Conservation (phyloP, 2,888 invertebrate genomes). For the Sericinus montela region DNA sequence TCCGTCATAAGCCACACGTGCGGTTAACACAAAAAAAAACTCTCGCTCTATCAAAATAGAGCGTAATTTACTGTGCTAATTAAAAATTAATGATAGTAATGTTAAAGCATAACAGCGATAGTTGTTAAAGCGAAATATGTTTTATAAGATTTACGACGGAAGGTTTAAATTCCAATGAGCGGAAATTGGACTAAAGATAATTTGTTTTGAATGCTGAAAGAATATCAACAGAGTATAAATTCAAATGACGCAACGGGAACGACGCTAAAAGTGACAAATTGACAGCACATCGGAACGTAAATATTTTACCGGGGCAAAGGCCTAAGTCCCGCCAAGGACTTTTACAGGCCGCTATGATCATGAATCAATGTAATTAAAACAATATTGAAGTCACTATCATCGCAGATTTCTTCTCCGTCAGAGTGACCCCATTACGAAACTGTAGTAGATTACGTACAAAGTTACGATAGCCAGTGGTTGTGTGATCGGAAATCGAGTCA, state of each 20-base stretch:
- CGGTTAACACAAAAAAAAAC: conserved; percentile 43
- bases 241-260: conserved; percentile 23
- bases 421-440: too few relatives aligned
- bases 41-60: conserved; percentile 40
- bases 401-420: too few relatives aligned
- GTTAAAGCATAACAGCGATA: conserved; percentile 39
- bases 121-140: conserved; percentile 43
- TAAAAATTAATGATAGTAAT: conserved; percentile 49
- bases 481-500: too few relatives aligned
- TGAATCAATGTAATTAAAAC: too few relatives aligned
- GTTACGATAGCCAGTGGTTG: too few relatives aligned
- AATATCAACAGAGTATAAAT: conserved; percentile 47
- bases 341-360: too few relatives aligned
- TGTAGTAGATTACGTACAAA: too few relatives aligned
- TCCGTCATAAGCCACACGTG: conserved; percentile 44
- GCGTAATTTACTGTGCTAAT: conserved; percentile 49
- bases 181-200: conserved; percentile 46
- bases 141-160: conserved; percentile 30
- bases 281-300: too few relatives aligned
- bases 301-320: too few relatives aligned
- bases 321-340: too few relatives aligned
- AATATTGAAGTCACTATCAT: too few relatives aligned
- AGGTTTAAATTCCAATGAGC: conserved; percentile 49
- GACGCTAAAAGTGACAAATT: conserved; percentile 11
- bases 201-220: conserved; percentile 49